A percentile compares a stretch with the other conserved stretches of the same genome.
phyloP scores from a whole-genome alignment of 2,797 vertebrate species.

The Valencia hispanica region DNA sequence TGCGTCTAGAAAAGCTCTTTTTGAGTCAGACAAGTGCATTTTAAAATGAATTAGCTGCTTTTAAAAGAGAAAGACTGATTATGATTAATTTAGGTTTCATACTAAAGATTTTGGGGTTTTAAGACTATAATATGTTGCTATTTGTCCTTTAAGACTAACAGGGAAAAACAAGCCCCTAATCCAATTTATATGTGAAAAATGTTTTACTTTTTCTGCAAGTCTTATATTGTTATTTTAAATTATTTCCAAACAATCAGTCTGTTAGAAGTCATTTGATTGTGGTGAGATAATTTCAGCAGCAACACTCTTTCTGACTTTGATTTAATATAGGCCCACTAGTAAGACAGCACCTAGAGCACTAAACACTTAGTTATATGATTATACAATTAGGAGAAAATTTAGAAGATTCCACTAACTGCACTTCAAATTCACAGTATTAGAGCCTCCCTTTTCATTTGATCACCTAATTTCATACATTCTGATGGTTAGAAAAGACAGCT shows the following conservation, averaged over 20 bases:
- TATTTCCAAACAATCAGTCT: too few relatives aligned
- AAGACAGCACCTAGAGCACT: not conserved
- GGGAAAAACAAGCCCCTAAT: too few relatives aligned
- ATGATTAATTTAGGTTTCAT: not conserved
- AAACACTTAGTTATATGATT: not conserved
- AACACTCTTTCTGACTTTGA: not conserved
- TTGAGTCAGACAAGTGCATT: not conserved
- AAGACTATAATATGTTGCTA: too few relatives aligned
- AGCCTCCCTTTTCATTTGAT: not conserved
- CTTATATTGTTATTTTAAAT: too few relatives aligned
- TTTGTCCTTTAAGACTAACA: too few relatives aligned
- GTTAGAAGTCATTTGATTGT: too few relatives aligned
- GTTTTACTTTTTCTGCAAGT: too few relatives aligned
- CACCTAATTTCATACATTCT: not conserved
- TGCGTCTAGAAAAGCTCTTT: not conserved
- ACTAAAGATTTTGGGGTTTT: not conserved
- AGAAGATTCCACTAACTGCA: not conserved
- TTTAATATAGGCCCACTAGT: not conserved
- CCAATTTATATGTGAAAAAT: too few relatives aligned
- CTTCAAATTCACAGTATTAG: not conserved
- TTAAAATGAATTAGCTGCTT: not conserved
- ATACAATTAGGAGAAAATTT: not conserved
- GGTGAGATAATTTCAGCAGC: not conserved
- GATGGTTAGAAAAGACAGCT: constrained; percentile 61
- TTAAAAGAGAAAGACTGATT: not conserved